A percentile compares a stretch with the other conserved stretches of the same genome.
Conservation (phyloP, 2,797 vertebrate genomes). For the Gallirallus australis region DNA sequence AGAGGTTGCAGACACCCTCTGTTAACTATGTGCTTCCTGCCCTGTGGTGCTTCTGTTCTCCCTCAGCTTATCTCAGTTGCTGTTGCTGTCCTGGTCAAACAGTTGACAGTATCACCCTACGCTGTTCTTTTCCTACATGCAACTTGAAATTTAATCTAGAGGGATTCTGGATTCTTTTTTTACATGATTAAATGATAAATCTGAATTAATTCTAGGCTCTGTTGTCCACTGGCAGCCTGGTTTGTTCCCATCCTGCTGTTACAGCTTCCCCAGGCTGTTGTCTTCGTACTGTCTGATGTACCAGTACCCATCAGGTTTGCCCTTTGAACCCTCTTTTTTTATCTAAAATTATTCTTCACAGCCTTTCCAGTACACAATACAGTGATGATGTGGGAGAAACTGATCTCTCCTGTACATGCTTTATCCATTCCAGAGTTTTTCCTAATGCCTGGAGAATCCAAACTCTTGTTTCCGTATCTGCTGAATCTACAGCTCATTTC, state of each 20-base stretch:
- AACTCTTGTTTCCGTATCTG: neutral
- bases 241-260: neutral
- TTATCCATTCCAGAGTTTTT: neutral
- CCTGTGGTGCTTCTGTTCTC: neutral
- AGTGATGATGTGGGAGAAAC: neutral
- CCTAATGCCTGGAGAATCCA: neutral
- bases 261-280: neutral
- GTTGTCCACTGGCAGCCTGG: neutral
- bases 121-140: neutral
- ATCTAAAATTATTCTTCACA: neutral
- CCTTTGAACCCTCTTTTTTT: neutral
- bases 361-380: neutral
- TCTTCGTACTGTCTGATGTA: neutral
- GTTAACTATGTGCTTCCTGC: neutral
- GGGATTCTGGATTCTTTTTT: neutral
- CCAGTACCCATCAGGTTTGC: neutral
- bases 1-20: neutral
- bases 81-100: neutral
- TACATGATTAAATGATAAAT: neutral
- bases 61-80: neutral
- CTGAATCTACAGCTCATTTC: neutral
- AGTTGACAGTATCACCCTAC: neutral
- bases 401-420: neutral
- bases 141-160: neutral
- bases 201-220: neutral